These are phyloP conservation scores for Orthosia cruda DNA, from an alignment of 2,888 invertebrate species.

Conservation along the genomic window DNA sequence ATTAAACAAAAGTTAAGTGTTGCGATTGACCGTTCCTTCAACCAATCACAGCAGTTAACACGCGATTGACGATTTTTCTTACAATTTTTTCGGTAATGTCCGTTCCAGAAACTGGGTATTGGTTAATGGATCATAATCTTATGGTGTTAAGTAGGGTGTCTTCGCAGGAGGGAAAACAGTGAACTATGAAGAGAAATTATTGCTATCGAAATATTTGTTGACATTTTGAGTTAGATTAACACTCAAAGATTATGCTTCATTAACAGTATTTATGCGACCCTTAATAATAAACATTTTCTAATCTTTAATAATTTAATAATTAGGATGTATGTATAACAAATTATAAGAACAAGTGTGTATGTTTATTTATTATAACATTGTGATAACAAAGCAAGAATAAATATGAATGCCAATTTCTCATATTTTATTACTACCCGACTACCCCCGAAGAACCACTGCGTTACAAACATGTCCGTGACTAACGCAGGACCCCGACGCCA, in stretches of 20 bases:
- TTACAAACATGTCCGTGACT: no score
- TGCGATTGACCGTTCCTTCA: background rate
- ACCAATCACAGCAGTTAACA: background rate
- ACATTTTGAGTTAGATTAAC: background rate
- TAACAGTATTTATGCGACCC: background rate
- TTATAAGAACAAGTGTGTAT: constrained; percentile 59
- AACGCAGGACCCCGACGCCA: no score
- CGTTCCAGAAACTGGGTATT: background rate
- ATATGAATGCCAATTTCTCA: constrained; percentile 53
- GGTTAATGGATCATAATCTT: constrained; percentile 23
- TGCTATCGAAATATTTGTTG: background rate
- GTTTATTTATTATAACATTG: constrained; percentile 66
- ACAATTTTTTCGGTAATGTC: background rate
- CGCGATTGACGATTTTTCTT: background rate
- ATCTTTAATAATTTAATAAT: constrained; percentile 51
- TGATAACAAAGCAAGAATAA: constrained; percentile 65
- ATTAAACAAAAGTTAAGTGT: background rate
- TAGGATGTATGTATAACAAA: constrained; percentile 60
- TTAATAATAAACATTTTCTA: constrained; percentile 32
- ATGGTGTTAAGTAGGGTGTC: background rate
- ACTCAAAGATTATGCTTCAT: constrained; percentile 32
- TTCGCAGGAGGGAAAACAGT: background rate
- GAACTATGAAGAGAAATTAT: background rate
- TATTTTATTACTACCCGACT: constrained; percentile 28
- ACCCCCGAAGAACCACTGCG: no score